Evolutionary conservation across 1,140 invertebrate genomes (phyloP).

Genomic region (Meloidogyne floridensis): DNA sequence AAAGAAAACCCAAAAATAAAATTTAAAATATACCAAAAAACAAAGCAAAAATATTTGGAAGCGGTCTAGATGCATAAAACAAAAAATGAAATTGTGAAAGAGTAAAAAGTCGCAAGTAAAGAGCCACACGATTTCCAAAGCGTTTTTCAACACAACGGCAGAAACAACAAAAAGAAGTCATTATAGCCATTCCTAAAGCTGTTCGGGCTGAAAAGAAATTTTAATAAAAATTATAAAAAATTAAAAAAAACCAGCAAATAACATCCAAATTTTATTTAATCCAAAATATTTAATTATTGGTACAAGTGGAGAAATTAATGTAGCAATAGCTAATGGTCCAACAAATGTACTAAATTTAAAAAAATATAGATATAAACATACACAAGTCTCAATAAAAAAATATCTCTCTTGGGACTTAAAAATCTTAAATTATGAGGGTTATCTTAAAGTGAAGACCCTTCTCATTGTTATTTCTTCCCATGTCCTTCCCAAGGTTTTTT

Average conservation of each 20-base stretch:
- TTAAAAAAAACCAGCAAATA: constrained; percentile 81
- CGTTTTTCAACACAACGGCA: constrained; percentile 74
- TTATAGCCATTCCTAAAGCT: constrained; percentile 76
- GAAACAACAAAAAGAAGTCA: constrained; percentile 77
- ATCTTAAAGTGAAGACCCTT: too few relatives aligned
- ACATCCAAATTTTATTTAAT: constrained; percentile 82
- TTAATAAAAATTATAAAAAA: constrained; percentile 12
- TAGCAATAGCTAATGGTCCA: constrained; percentile 83
- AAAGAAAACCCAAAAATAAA: too few relatives aligned
- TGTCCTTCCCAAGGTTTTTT: too few relatives aligned
- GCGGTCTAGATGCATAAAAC: constrained; percentile 88
- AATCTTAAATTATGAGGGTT: too few relatives aligned
- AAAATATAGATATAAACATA: too few relatives aligned
- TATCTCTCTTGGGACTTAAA: too few relatives aligned
- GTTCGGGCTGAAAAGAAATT: constrained; percentile 75
- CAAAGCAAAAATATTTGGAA: constrained; percentile 94
- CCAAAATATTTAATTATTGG: constrained; percentile 74
- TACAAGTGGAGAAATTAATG: constrained; percentile 78
- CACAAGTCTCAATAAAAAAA: too few relatives aligned
- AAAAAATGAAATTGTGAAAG: constrained; percentile 94
- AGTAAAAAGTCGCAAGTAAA: constrained; percentile 83
- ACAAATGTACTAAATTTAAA: constrained; percentile 76
- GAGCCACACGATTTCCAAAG: constrained; percentile 78
- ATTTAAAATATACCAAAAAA: constrained; percentile 76
- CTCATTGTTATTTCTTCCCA: too few relatives aligned